Evolutionary conservation across 2,797 vertebrate genomes (phyloP).

Genomic region (Erethizon dorsatum): DNA sequence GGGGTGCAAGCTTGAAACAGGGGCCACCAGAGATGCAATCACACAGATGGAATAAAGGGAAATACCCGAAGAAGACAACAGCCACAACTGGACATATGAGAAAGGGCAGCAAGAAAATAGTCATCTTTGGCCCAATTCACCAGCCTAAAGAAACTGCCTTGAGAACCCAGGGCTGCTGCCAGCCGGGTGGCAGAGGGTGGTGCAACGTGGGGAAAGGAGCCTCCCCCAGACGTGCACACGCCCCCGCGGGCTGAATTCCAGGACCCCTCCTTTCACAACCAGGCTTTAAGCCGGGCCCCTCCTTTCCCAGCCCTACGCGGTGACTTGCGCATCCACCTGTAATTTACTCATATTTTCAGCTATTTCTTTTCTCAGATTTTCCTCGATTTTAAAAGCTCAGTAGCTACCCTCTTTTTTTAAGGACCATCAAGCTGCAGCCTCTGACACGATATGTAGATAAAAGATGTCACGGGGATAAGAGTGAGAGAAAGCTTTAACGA

Average conservation of each 20-base stretch:
- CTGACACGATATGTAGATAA: conserved; percentile 77
- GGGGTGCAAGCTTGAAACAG: not conserved
- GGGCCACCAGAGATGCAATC: not conserved
- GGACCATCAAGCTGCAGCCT: conserved; percentile 64
- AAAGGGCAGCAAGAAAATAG: not conserved
- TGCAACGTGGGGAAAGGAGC: not conserved
- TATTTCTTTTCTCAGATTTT: conserved; percentile 12
- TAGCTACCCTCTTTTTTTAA: not conserved
- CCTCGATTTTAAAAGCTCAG: conserved; percentile 49
- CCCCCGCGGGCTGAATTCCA: not conserved
- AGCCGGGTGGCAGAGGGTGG: not conserved
- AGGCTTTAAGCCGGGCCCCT: too few relatives aligned
- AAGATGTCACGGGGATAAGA: conserved; percentile 78
- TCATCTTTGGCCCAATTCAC: not conserved
- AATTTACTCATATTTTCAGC: conserved; percentile 69
- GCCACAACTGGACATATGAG: not conserved
- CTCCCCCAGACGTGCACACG: fast-evolving
- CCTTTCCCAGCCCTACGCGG: not conserved
- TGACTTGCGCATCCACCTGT: not conserved
- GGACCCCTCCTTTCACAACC: not conserved
- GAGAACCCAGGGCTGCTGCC: not conserved
- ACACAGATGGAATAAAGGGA: not conserved
- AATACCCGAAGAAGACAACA: not conserved
- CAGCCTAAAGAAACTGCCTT: not conserved
- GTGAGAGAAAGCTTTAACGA: conserved; percentile 75